Evolutionary conservation across 2,113 vertebrate species (phyloP).

Genomic region (Anarhynchus alexandrinus): DNA sequence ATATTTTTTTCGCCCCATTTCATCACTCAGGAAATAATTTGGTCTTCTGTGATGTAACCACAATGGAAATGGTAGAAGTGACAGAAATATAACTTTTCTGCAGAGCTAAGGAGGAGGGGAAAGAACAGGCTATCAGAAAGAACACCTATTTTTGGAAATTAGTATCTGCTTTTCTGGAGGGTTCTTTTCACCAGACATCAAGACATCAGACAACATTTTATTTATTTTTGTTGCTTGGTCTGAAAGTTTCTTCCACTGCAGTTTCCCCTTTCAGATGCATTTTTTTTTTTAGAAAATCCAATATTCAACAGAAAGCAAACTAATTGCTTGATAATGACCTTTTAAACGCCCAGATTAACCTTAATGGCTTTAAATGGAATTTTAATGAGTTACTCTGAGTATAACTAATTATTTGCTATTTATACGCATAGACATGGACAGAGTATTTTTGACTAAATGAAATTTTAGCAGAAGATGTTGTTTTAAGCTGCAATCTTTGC

Average conservation of each 20-base stretch:
- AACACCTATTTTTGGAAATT: background rate
- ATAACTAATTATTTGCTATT: conserved; percentile 1
- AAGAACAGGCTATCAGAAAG: background rate
- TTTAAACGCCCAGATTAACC: conserved; percentile 4
- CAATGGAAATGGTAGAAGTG: background rate
- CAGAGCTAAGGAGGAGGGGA: background rate
- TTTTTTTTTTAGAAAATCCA: background rate
- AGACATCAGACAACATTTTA: background rate
- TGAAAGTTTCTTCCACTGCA: background rate
- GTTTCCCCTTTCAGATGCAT: background rate
- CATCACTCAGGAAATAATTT: background rate
- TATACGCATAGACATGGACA: background rate
- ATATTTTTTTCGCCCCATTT: accelerated
- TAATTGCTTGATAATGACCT: conserved; percentile 1
- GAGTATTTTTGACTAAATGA: background rate
- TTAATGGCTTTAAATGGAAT: conserved; percentile 10
- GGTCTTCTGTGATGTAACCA: background rate
- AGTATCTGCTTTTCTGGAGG: background rate
- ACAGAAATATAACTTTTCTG: background rate
- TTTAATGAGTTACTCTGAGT: conserved; percentile 1
- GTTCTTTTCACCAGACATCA: background rate
- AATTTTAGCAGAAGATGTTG: background rate
- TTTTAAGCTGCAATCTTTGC: background rate
- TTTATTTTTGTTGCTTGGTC: background rate
- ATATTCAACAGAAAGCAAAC: background rate